Conservation (phyloP, 2,888 invertebrate genomes). For the Acanthosoma haemorrhoidale region DNA sequence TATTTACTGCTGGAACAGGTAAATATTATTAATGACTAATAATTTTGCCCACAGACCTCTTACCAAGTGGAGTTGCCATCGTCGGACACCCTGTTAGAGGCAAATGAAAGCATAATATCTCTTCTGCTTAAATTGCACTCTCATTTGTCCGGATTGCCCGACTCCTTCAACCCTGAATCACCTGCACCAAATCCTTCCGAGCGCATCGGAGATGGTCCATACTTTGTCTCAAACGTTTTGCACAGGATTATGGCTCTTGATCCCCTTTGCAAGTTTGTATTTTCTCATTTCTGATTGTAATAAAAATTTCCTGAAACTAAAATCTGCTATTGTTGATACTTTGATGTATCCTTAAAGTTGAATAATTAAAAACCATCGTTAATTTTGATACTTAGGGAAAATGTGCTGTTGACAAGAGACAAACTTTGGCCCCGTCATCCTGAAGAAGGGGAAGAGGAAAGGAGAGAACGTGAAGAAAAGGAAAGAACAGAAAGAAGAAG, state of each 20-base stretch:
- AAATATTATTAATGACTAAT: not conserved
- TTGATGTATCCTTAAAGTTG: too few relatives aligned
- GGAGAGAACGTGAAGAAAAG: constrained; percentile 55
- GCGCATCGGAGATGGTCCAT: constrained; percentile 53
- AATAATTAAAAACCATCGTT: too few relatives aligned
- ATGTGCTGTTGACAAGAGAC: constrained; percentile 64
- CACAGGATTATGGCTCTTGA: constrained; percentile 69
- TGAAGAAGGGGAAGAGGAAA: constrained; percentile 64
- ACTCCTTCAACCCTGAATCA: constrained; percentile 60
- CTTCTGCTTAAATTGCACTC: constrained; percentile 83
- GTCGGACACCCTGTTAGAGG: constrained; percentile 47
- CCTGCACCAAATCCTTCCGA: constrained; percentile 37
- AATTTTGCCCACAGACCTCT: constrained; percentile 16
- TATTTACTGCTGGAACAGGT: not conserved
- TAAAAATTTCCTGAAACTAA: too few relatives aligned
- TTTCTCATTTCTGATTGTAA: too few relatives aligned
- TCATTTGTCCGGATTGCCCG: constrained; percentile 74
- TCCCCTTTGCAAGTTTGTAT: constrained; percentile 53
- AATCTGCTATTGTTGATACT: too few relatives aligned
- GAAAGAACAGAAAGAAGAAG: constrained; percentile 80
- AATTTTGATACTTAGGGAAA: constrained; percentile 51
- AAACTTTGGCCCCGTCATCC: constrained; percentile 76
- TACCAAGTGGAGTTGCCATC: constrained; percentile 37
- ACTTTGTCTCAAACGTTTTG: constrained; percentile 75
- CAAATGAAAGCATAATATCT: constrained; percentile 86